A percentile compares a stretch with the other conserved stretches of the same genome.
phyloP scores from a whole-genome alignment of 2,797 vertebrate genomes.

The Micromesistius poutassou region DNA sequence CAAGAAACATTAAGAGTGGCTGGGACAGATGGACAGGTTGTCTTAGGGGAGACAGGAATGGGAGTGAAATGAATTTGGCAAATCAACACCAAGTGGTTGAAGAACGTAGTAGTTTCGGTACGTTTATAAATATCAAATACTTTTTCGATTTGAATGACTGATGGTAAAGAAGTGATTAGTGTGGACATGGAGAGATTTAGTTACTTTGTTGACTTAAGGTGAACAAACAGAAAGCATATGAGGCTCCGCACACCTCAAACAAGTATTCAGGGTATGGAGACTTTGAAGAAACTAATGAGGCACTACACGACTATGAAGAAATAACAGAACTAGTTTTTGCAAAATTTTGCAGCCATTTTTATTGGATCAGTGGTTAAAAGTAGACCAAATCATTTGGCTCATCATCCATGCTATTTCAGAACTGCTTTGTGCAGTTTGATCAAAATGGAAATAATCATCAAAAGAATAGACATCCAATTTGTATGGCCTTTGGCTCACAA shows the following conservation, averaged over 20 bases:
- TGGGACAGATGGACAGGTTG: background rate
- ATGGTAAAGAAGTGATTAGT: background rate
- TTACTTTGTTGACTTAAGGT: background rate
- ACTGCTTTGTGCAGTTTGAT: constrained; percentile 74
- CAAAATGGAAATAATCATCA: constrained; percentile 60
- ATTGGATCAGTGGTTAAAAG: constrained; percentile 83
- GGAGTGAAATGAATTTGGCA: background rate
- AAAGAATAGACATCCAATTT: constrained; percentile 59
- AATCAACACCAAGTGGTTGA: background rate
- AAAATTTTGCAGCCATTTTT: constrained; percentile 74
- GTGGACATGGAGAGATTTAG: background rate
- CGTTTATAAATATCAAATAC: background rate
- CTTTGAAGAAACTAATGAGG: background rate
- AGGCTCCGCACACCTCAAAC: background rate
- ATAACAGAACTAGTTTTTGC: constrained; percentile 1
- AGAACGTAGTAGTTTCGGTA: background rate
- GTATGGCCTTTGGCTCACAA: constrained; percentile 54
- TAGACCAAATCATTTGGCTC: constrained; percentile 66
- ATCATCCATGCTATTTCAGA: constrained; percentile 34
- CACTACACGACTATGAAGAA: constrained; percentile 5
- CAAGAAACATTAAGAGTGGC: background rate
- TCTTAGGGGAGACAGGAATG: background rate
- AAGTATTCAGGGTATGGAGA: background rate
- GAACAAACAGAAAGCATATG: background rate
- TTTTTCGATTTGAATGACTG: background rate